Evolutionary conservation across 2,888 invertebrate genomes (phyloP).

Genomic region (Hybos culiciformis): DNA sequence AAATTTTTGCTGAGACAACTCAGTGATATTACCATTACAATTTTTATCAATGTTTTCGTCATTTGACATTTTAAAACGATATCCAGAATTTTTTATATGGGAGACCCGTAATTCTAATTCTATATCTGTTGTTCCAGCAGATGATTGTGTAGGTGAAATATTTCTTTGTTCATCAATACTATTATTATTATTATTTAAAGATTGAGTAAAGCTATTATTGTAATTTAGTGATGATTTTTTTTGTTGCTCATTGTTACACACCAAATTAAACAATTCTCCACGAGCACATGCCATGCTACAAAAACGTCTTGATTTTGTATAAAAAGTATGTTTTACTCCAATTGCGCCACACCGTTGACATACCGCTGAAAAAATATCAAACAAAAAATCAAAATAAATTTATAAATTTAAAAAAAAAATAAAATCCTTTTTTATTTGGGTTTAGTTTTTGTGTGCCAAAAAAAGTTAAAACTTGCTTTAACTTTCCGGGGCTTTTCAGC

Average conservation of each 20-base stretch:
- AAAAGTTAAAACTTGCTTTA: too few species aligned
- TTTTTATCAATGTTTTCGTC: constrained; percentile 31
- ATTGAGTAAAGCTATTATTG: constrained; percentile 1
- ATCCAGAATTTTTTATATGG: constrained; percentile 29
- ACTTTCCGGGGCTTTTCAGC: too few species aligned
- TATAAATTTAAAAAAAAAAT: too few species aligned
- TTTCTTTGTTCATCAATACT: too few species aligned
- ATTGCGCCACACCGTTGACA: constrained; percentile 76
- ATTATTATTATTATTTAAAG: constrained; percentile 9
- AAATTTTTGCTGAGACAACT: constrained; percentile 18
- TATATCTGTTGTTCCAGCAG: constrained; percentile 19
- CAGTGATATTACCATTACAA: constrained; percentile 21
- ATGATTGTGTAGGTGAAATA: constrained; percentile 14
- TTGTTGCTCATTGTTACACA: constrained; percentile 21
- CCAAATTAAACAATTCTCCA: constrained; percentile 34
- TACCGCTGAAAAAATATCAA: constrained; percentile 44
- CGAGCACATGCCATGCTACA: constrained; percentile 71
- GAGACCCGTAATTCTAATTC: constrained; percentile 31
- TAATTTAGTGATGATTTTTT: not conserved
- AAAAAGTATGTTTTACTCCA: constrained; percentile 75
- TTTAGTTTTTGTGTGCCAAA: too few species aligned
- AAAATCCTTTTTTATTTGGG: too few species aligned
- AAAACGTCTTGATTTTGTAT: constrained; percentile 66
- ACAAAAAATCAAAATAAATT: constrained; percentile 16
- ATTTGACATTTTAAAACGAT: constrained; percentile 34